These are phyloP conservation scores for Dioctria linearis DNA, from an alignment of 2,888 invertebrate genomes.

Conservation along the genomic window DNA sequence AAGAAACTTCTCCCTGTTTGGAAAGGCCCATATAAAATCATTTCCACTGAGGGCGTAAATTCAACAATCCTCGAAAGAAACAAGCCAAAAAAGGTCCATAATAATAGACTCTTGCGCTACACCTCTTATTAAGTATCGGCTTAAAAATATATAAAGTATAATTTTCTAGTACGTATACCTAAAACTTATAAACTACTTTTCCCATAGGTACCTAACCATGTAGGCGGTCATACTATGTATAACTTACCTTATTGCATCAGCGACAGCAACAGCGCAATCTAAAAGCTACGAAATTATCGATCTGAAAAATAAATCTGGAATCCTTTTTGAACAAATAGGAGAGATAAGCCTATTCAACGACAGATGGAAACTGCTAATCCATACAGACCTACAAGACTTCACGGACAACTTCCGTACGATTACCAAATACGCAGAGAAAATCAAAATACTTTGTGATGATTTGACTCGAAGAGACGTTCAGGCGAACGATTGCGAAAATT, in stretches of 20 bases:
- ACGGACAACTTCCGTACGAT: neutral
- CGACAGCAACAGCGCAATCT: too few species aligned
- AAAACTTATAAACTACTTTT: too few species aligned
- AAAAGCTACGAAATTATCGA: too few species aligned
- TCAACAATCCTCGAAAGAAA: neutral
- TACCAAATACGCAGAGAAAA: neutral
- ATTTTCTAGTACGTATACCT: neutral
- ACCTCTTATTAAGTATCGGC: neutral
- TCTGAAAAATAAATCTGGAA: neutral
- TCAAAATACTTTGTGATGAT: neutral
- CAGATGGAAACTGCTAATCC: neutral
- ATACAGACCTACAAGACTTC: conserved; percentile 7
- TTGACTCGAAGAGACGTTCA: neutral
- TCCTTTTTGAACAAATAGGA: neutral
- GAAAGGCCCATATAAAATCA: too few species aligned
- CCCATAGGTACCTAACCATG: neutral
- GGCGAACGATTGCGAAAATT: neutral
- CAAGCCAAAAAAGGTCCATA: neutral
- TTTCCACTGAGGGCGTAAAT: neutral
- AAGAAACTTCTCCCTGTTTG: too few species aligned
- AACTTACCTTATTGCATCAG: neutral
- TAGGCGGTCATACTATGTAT: neutral
- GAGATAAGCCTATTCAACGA: neutral
- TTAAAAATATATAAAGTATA: neutral
- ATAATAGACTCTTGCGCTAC: neutral